Conservation (phyloP, 2,888 invertebrate genomes). For the Morpho deidamia region DNA sequence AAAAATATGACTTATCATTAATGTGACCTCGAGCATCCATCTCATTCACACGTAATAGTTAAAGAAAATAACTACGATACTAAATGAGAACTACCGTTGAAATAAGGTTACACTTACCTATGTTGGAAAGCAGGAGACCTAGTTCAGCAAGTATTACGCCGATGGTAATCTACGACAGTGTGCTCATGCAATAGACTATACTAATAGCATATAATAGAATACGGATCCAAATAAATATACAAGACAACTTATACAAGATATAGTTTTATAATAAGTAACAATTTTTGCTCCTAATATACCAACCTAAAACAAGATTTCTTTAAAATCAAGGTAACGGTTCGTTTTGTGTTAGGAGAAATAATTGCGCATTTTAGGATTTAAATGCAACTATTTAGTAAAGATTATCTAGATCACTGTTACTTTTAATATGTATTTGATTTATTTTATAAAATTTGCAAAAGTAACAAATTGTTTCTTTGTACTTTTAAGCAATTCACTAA, state of each 20-base stretch:
- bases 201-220: conserved; percentile 51
- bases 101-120: conserved; percentile 55
- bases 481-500: conserved; percentile 84
- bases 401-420: conserved; percentile 62
- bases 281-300: conserved; percentile 62
- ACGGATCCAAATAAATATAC: conserved; percentile 45
- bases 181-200: conserved; percentile 45
- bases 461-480: conserved; percentile 84
- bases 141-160: conserved; percentile 56
- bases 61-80: conserved; percentile 54
- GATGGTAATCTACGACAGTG: conserved; percentile 43
- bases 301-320: conserved; percentile 55
- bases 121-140: conserved; percentile 52
- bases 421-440: conserved; percentile 69
- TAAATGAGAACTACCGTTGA: conserved; percentile 59
- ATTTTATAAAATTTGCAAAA: conserved; percentile 85
- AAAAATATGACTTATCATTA: conserved; percentile 55
- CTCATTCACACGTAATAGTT: conserved; percentile 56
- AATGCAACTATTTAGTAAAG: conserved; percentile 69
- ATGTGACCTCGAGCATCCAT: conserved; percentile 64
- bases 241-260: conserved; percentile 52
- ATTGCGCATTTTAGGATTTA: conserved; percentile 58
- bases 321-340: conserved; percentile 48
- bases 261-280: conserved; percentile 66
- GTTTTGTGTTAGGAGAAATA: conserved; percentile 44